Base-by-base conservation (phyloP, 2,888 invertebrate genomes). In the Proisotoma minuta region DNA sequence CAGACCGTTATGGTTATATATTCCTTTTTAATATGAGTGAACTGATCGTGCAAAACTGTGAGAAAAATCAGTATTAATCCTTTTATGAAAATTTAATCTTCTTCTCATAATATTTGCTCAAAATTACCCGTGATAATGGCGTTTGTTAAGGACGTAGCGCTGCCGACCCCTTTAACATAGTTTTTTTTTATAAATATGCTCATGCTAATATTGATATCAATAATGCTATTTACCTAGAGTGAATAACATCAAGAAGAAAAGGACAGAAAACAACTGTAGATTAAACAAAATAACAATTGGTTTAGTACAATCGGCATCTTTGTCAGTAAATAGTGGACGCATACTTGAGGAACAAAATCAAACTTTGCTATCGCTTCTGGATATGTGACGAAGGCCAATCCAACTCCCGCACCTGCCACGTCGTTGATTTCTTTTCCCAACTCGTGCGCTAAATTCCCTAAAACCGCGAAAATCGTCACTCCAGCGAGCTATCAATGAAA, bases 381-480 rank as follows among this genome's bases (percentile, higher is more conserved):
- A 76, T 91, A 91, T n/a, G 47, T 10, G 5, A 47, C 20, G 20
- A 47, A 47, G 5, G 34, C 34, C 34, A 34, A 15, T 15, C 34
- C 34, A 34, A 15, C 8, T 34, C 34, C 34, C 15, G 34, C 34
- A 8, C 8, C 8, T 15, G 34, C 85, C 0, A 91, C 84, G 0
- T 89, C 87, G 0, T 82, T 78, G 29, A 83, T 78, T 51, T 79
- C 79, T 12, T 77, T 76, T 1, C 82, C 80, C 61, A 80, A 80
- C 75, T 86, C 85, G 28, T 52, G 39, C 0, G 91, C 89, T 74
- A 91, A 78, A 77, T 89, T 89, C 0, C 91, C 91, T 48, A 91
- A 79, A 24, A 60, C 57, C 1, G 66, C 87, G 43, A 66, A 66
- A 67, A n/a, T n/a, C n/a, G n/a, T n/a, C n/a, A n/a, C n/a, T n/a